A percentile compares a stretch with the other conserved stretches of the same genome.
These are phyloP conservation scores for Mobula birostris DNA, from an alignment of 2,113 vertebrate species.

Conservation along the genomic window DNA sequence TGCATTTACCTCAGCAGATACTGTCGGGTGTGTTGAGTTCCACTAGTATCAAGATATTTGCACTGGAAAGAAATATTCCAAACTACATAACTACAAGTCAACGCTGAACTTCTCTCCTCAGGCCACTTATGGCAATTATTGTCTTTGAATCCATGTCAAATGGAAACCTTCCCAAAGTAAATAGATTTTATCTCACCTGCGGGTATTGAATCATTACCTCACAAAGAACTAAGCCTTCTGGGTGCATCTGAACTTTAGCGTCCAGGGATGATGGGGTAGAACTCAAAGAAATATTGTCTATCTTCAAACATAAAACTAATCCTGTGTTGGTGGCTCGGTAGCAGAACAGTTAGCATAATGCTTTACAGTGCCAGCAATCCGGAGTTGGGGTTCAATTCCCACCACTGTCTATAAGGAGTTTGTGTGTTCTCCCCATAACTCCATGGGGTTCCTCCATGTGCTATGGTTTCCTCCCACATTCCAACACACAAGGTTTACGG, in stretches of 20 bases:
- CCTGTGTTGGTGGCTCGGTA: too few relatives aligned
- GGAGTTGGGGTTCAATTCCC: too few relatives aligned
- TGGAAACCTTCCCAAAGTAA: background rate
- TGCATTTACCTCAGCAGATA: too few relatives aligned
- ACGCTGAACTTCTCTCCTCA: background rate
- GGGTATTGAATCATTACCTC: background rate
- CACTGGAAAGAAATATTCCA: background rate
- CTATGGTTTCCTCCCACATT: too few relatives aligned
- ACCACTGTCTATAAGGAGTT: too few relatives aligned
- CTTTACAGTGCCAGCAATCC: too few relatives aligned
- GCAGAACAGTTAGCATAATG: too few relatives aligned
- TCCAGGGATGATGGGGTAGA: background rate
- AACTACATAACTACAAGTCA: background rate
- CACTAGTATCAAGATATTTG: too few relatives aligned
- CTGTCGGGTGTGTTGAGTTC: too few relatives aligned
- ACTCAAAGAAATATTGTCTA: background rate
- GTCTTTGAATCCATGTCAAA: background rate
- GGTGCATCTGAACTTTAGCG: background rate
- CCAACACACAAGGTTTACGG: too few relatives aligned
- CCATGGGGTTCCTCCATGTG: too few relatives aligned
- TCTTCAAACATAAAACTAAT: background rate
- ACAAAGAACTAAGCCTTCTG: background rate
- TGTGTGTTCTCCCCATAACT: too few relatives aligned
- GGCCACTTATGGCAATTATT: background rate
- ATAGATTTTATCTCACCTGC: background rate